Conservation (phyloP, 2,113 vertebrate genomes). For the Cebus imitator region DNA sequence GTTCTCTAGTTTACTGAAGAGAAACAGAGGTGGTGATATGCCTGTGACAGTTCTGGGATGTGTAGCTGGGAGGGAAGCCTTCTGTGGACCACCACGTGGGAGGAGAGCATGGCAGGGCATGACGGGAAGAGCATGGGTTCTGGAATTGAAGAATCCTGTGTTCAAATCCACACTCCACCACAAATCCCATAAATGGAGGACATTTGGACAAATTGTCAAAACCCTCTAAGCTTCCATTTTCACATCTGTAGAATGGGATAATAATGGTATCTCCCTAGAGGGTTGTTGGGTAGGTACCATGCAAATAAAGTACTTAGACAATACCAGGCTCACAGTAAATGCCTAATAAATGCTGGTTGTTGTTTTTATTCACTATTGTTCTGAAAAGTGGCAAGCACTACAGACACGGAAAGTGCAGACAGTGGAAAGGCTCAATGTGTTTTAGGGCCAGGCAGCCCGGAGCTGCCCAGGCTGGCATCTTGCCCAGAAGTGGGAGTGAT, state of each 20-base stretch:
- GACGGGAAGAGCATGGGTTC: neutral
- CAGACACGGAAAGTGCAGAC: neutral
- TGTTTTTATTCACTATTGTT: neutral
- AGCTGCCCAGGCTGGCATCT: neutral
- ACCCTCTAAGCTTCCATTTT: neutral
- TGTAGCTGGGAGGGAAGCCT: neutral
- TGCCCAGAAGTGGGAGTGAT: neutral
- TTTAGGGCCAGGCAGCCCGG: neutral
- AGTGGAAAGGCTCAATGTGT: neutral
- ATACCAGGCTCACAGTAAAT: neutral
- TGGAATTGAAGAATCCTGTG: neutral
- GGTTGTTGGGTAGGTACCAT: too few relatives aligned
- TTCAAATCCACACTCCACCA: neutral
- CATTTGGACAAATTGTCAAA: neutral
- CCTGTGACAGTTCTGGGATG: neutral
- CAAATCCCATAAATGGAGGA: accelerated
- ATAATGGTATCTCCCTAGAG: neutral
- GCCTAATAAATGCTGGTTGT: neutral
- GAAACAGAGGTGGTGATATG: accelerated
- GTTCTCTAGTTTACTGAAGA: neutral
- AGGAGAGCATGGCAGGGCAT: accelerated
- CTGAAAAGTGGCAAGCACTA: neutral
- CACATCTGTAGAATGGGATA: neutral
- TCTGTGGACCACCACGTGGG: accelerated
- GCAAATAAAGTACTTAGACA: too few relatives aligned